Evolutionary conservation across 2,888 invertebrate genomes (phyloP).

Genomic region (Tinea semifulvella): DNA sequence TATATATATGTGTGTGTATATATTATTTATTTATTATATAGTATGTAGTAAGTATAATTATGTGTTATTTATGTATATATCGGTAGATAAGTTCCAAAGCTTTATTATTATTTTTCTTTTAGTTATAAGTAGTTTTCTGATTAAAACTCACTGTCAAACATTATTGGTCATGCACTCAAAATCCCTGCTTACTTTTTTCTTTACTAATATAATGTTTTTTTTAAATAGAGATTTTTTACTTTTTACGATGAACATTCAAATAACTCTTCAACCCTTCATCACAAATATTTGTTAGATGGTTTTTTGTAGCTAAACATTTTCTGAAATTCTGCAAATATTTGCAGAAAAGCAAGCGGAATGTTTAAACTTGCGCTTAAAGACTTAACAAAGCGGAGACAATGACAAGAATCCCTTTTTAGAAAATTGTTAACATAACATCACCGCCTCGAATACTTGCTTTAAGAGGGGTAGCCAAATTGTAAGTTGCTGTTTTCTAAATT

Average conservation of each 20-base stretch:
- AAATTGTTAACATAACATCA: slow-evolving; percentile 43
- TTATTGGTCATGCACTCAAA: too few relatives aligned
- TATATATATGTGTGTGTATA: too few relatives aligned
- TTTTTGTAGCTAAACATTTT: slow-evolving; percentile 13
- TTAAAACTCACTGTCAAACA: too few relatives aligned
- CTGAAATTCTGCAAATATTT: slow-evolving; percentile 21
- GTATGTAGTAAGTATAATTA: too few relatives aligned
- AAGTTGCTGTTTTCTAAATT: not conserved
- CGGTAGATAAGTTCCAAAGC: too few relatives aligned
- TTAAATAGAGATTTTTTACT: not conserved
- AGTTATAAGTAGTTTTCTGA: too few relatives aligned
- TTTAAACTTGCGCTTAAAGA: slow-evolving; percentile 30
- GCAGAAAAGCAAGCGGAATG: slow-evolving; percentile 6
- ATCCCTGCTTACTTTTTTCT: too few relatives aligned
- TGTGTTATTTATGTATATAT: too few relatives aligned
- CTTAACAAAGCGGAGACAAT: slow-evolving; percentile 42
- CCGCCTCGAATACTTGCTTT: slow-evolving; percentile 38
- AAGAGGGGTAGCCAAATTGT: slow-evolving; percentile 20
- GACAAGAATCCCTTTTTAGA: slow-evolving; percentile 50
- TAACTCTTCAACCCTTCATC: not conserved
- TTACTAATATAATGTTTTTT: too few relatives aligned
- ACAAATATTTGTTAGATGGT: not conserved
- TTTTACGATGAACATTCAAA: slow-evolving; percentile 4
- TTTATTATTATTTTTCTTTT: too few relatives aligned
- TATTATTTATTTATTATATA: too few relatives aligned